A percentile compares a stretch with the other conserved stretches of the same genome.
Evolutionary conservation across 1,140 invertebrate species (phyloP).

Genomic region (Ips nitidus): DNA sequence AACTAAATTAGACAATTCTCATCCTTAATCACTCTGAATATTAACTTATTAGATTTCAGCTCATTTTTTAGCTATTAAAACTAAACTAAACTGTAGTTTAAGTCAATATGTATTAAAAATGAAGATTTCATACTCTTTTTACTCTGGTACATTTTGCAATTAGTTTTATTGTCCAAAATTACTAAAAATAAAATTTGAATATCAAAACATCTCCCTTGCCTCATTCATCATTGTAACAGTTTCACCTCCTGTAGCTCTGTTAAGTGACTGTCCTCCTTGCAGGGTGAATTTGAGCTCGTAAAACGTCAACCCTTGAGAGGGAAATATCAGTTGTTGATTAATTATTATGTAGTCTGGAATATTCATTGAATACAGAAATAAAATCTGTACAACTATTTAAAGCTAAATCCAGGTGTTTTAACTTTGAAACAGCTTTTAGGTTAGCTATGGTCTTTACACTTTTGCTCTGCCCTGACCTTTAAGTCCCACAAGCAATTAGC

Average conservation of each 20-base stretch:
- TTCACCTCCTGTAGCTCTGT: not conserved
- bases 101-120: too few relatives aligned
- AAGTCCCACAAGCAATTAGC: conserved; percentile 20
- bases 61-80: too few relatives aligned
- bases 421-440: not conserved
- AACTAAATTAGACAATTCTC: too few relatives aligned
- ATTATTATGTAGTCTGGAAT: not conserved
- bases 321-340: not conserved
- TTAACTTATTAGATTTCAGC: too few relatives aligned
- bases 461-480: conserved; percentile 17
- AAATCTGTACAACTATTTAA: not conserved
- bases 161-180: too few relatives aligned
- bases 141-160: too few relatives aligned
- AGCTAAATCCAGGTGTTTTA: not conserved
- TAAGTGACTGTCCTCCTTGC: not conserved
- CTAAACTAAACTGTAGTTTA: too few relatives aligned
- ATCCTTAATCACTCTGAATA: too few relatives aligned
- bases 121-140: too few relatives aligned
- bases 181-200: too few relatives aligned
- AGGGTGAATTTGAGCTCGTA: not conserved
- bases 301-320: not conserved
- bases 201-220: not conserved
- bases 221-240: conserved; percentile 2
- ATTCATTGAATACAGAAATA: too few relatives aligned
- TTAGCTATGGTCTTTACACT: conserved; percentile 9